Evolutionary conservation across 2,113 vertebrate genomes (phyloP).

Genomic region (Chlamydotis undulata): DNA sequence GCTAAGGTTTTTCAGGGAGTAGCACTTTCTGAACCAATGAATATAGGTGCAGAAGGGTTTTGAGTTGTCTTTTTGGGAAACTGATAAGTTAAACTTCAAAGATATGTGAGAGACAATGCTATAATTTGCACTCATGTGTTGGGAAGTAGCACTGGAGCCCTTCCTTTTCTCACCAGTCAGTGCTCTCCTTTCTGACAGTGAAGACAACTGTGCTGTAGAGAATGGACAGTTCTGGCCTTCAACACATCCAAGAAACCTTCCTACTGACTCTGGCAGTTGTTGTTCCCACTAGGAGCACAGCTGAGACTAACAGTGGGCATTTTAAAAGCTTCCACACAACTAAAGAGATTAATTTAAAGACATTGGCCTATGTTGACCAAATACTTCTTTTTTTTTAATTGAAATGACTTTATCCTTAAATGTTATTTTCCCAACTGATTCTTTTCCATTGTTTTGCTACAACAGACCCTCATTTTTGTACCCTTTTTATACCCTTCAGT

Average conservation of each 20-base stretch:
- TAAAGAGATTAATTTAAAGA: not conserved
- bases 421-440: not conserved
- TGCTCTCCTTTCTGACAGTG: not conserved
- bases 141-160: not conserved
- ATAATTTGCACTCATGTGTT: not conserved
- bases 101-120: not conserved
- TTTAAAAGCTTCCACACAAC: not conserved
- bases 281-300: not conserved
- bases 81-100: not conserved
- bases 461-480: not conserved
- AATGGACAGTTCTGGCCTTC: not conserved
- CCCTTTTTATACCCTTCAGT: accelerated
- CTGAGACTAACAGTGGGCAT: not conserved
- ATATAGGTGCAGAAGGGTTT: not conserved
- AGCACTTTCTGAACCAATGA: not conserved
- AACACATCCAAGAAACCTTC: not conserved
- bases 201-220: not conserved
- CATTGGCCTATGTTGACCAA: not conserved
- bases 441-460: not conserved
- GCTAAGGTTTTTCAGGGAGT: not conserved
- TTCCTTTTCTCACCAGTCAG: not conserved
- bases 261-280: not conserved
- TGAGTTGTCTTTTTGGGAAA: not conserved
- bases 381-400: not conserved
- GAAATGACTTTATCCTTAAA: not conserved